Evolutionary conservation across 1,140 invertebrate species (phyloP).

Genomic region (Cyclargus thomasi): DNA sequence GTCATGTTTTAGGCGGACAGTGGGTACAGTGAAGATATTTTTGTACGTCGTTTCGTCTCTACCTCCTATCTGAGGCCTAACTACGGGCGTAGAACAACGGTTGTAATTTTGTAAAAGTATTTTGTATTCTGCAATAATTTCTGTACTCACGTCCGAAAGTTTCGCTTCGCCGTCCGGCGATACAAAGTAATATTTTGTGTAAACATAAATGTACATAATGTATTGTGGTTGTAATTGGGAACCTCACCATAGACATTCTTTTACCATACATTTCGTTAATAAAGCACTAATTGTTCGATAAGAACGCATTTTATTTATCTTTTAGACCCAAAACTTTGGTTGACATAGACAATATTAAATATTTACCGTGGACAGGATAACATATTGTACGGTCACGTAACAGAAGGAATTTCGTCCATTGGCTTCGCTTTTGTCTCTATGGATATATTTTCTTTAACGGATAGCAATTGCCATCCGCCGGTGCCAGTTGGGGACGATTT

Average conservation of each 20-base stretch:
- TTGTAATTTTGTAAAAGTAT: conserved; percentile 43
- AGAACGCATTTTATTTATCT: conserved; percentile 33
- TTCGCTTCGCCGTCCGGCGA: not conserved
- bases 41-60: conserved; percentile 26
- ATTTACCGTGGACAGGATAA: too few relatives aligned
- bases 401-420: too few relatives aligned
- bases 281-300: conserved; percentile 72
- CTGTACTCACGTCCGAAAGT: conserved; percentile 43
- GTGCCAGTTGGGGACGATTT: too few relatives aligned
- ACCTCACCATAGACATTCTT: conserved; percentile 67
- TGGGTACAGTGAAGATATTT: conserved; percentile 39
- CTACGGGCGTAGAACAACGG: conserved; percentile 33
- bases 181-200: conserved; percentile 28
- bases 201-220: conserved; percentile 35
- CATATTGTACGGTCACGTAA: too few relatives aligned
- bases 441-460: too few relatives aligned
- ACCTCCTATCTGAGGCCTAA: conserved; percentile 45
- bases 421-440: too few relatives aligned
- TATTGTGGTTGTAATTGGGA: conserved; percentile 60
- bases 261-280: conserved; percentile 72
- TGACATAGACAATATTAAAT: too few relatives aligned
- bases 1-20: conserved; percentile 24
- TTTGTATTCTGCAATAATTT: conserved; percentile 23
- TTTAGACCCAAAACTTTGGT: not conserved
- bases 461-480: too few relatives aligned